phyloP scores from a whole-genome alignment of 1,140 invertebrate genomes.

The Archegozetes longisetosus region DNA sequence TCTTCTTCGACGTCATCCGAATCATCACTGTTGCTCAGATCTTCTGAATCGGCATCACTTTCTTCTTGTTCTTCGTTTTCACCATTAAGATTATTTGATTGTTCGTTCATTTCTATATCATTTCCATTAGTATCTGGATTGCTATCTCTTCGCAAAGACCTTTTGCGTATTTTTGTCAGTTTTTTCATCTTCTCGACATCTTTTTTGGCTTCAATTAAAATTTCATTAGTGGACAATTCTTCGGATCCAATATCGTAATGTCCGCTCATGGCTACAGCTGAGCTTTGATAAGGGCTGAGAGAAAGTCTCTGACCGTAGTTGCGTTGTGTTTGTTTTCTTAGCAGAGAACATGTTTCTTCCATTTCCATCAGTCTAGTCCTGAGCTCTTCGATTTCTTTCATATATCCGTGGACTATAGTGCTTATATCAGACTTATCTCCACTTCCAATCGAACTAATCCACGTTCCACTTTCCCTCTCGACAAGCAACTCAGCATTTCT shows the following conservation, averaged over 20 bases:
- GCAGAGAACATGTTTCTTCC: slow-evolving; percentile 61
- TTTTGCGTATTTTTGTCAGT: slow-evolving; percentile 22
- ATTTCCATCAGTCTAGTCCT: slow-evolving; percentile 66
- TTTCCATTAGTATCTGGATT: slow-evolving; percentile 11
- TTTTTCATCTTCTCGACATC: slow-evolving; percentile 42
- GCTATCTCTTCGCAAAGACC: not conserved
- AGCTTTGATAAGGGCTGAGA: slow-evolving; percentile 19
- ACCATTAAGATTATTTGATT: slow-evolving; percentile 35
- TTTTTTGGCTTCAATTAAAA: slow-evolving; percentile 47
- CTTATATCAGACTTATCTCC: slow-evolving; percentile 40
- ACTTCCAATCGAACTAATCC: slow-evolving; percentile 38
- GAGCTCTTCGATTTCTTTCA: slow-evolving; percentile 80
- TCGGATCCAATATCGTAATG: slow-evolving; percentile 17
- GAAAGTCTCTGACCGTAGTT: slow-evolving; percentile 24
- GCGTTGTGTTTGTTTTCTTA: slow-evolving; percentile 38
- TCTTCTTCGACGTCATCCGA: slow-evolving; percentile 17
- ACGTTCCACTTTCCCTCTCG: slow-evolving; percentile 53
- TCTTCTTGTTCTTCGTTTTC: slow-evolving; percentile 27
- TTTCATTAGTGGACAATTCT: slow-evolving; percentile 24
- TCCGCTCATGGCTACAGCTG: slow-evolving; percentile 6
- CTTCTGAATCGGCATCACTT: slow-evolving; percentile 26
- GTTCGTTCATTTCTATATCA: not conserved
- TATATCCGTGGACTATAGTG: slow-evolving; percentile 58
- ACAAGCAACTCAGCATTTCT: slow-evolving; percentile 59
- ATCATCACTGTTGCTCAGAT: slow-evolving; percentile 20